Conservation (phyloP, 2,113 vertebrate species). For the Neodon shergylaensis region DNA sequence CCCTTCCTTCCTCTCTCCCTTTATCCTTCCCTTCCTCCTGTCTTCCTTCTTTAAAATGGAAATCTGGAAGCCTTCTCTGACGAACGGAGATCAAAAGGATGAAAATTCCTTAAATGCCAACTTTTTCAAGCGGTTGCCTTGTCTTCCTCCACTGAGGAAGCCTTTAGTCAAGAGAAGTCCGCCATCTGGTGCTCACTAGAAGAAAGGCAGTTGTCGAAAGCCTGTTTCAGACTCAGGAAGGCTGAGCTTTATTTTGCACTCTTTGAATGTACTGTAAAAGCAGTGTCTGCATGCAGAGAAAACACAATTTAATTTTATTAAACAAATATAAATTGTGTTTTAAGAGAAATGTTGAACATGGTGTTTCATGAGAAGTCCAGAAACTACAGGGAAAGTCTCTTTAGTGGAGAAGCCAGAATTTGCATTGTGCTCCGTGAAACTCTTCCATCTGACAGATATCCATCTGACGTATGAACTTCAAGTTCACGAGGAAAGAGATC, state of each 20-base stretch:
- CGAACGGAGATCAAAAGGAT: background rate
- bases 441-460: background rate
- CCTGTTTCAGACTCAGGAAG: background rate
- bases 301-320: background rate
- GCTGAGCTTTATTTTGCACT: background rate
- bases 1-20: too few species aligned
- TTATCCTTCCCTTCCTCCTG: background rate
- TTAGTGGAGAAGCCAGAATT: background rate
- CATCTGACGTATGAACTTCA: background rate
- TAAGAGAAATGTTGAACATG: background rate
- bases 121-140: background rate
- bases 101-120: background rate
- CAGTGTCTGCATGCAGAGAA: background rate
- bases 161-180: background rate
- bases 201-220: slow-evolving; percentile 8
- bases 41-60: background rate
- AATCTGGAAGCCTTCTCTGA: background rate
- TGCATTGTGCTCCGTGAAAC: background rate
- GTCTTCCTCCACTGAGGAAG: background rate
- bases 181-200: slow-evolving; percentile 16
- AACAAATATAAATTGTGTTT: background rate
- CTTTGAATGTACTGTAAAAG: background rate
- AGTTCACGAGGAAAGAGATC: background rate
- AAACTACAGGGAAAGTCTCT: accelerated
- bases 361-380: background rate